Evolutionary conservation across 2,113 vertebrate genomes (phyloP).

Genomic region (Neopipo cinnamomea): DNA sequence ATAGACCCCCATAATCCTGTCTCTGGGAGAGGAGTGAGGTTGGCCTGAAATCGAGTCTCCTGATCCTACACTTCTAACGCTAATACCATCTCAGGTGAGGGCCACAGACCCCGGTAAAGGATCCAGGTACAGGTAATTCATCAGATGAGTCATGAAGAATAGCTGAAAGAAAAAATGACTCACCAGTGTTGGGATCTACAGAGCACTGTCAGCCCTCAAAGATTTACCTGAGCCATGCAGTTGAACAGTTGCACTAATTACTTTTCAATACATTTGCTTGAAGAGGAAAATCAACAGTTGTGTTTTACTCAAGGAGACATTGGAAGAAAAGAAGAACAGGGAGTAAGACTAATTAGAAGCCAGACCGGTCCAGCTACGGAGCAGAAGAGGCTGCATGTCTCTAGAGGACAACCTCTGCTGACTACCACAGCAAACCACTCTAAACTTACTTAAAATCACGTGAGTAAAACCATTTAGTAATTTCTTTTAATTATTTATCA

Average conservation of each 20-base stretch:
- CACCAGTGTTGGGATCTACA: not conserved
- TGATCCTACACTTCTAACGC: not conserved
- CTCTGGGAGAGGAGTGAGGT: not conserved
- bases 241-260: not conserved
- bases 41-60: not conserved
- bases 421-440: not conserved
- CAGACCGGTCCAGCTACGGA: not conserved
- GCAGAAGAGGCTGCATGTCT: not conserved
- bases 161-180: not conserved
- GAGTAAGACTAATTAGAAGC: not conserved
- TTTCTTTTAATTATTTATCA: not conserved
- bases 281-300: not conserved
- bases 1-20: not conserved
- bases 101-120: not conserved
- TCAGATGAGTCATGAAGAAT: not conserved
- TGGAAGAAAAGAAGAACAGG: not conserved
- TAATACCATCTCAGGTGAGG: accelerated
- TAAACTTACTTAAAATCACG: not conserved
- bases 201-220: not conserved
- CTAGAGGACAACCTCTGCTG: not conserved
- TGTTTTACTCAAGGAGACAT: not conserved
- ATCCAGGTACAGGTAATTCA: not conserved
- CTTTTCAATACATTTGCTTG: not conserved
- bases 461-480: not conserved
- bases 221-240: not conserved